Evolutionary conservation across 2,888 invertebrate genomes (phyloP), one percentile per base, ranked within the genome.

Genomic region (Nemotelus nigrinus): DNA sequence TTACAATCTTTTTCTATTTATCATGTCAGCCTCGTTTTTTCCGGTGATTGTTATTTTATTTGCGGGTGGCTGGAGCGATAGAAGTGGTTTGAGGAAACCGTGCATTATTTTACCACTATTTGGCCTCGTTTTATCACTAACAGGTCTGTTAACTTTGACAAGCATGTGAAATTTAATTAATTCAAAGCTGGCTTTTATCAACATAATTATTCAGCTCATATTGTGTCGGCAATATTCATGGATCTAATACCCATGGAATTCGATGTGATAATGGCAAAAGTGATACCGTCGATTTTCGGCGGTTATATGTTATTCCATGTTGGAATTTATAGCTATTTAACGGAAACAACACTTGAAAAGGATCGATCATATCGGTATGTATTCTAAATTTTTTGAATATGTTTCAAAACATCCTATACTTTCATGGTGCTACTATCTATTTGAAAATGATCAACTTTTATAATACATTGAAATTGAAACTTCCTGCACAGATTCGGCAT

Each of bases 11-110:
- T 25, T 25, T 25, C 25, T 25, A 25, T 25, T 25, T 25, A 25
- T 25, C 71, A 71, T 81, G 82, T 44, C 60, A 86, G 87, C 86
- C 64, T 84, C 86, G 2, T 85, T 87, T 65, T 87, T 87, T 25
- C 86, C 86, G 1, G 77, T 87, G 63, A 86, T 87, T 77, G 86
- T 87, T n/a, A 81, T 87, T 47, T 82, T 87, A 0, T 87, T 87
- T 76, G 87, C 87, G 68, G 87, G 87, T 41, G 86, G 87, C 1
- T 87, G 87, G 87, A 85, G 86, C 58, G 87, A 87, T 82, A 83
- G 85, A 63, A 85, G 85, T 78, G 86, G 86, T 57, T 84, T 85
- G 67, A 82, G 87, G 3, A 87, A 87, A 77, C 87, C 87, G 5
- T 86, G 87, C 67, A 86, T 87, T 82, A 82, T 87, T 39, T 75